Evolutionary conservation across 2,888 invertebrate genomes (phyloP).

Genomic region (Athetis lepigone): DNA sequence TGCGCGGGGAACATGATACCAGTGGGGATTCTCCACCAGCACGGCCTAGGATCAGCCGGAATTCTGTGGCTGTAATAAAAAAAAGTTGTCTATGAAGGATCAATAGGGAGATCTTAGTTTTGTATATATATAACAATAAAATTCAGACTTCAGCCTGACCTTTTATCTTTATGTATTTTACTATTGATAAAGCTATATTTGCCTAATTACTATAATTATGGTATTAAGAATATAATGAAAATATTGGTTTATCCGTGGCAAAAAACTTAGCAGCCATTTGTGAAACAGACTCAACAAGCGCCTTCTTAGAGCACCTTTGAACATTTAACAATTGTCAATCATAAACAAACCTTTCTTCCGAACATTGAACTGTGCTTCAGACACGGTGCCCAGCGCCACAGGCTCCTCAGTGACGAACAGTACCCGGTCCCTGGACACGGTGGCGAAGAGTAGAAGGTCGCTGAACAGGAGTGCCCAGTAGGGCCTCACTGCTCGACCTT

Average conservation of each 20-base stretch:
- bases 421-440: slow-evolving; percentile 96
- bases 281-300: too few species aligned
- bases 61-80: slow-evolving; percentile 93
- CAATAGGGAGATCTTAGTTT: background rate
- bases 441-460: slow-evolving; percentile 96
- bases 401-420: slow-evolving; percentile 97
- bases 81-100: background rate
- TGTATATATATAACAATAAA: too few species aligned
- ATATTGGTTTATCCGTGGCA: too few species aligned
- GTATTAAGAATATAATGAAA: too few species aligned
- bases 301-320: too few species aligned
- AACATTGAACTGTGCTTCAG: slow-evolving; percentile 96
- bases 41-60: slow-evolving; percentile 94
- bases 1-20: slow-evolving; percentile 93
- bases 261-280: too few species aligned
- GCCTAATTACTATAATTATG: too few species aligned
- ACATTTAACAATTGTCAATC: too few species aligned
- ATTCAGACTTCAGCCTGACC: too few species aligned
- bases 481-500: slow-evolving; percentile 95
- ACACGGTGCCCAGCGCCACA: slow-evolving; percentile 93
- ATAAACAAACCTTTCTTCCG: slow-evolving; percentile 93
- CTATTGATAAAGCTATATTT: too few species aligned
- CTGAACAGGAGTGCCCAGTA: slow-evolving; percentile 96
- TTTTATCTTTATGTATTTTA: too few species aligned
- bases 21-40: slow-evolving; percentile 93